Base-by-base conservation (phyloP, 2,113 vertebrate genomes). In the Grantiella picta region DNA sequence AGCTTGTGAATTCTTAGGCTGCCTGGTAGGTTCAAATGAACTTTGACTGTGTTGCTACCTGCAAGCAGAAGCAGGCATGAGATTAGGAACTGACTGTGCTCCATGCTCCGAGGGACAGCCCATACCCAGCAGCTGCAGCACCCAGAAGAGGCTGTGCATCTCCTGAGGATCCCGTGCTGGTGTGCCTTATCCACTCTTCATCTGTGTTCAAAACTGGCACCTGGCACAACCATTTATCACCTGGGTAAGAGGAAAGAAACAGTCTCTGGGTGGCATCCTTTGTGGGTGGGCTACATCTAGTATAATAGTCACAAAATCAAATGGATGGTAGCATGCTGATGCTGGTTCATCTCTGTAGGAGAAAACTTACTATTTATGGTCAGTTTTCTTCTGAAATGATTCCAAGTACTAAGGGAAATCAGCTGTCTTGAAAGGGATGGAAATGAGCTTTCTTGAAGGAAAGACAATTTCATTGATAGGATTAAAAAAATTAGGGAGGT, bases 401-500 rank as follows among this genome's bases (percentile, higher is more conserved):
- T 77, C 24, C 22, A 73, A 12, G 40, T 83, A 85, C 45, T 38
- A 66, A 73, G 54, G 42, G 42, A 82, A 91, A 63, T 56, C 52
- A 12, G 35, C 42, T 66, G 11, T 45, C 40, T 94, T 71, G 25
- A 81, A 57, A 42, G 72, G 27, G 13, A 89, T 35, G 53, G 73
- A 87, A 87, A 65, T 36, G 29, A 52, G 27, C 64, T 78, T 52
- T 35, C 72, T 56, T 8, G 2, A 86, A 93, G 52, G 52, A 78
- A 83, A 66, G 81, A 63, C 13, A 3, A 33, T 93, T 95, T 92
- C 71, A 92, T 52, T 88, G 85, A 88, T 44, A 68, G 12, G 44
- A 89, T 95, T 88, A 33, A 88, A 92, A 85, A 94, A 82, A 77
- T 81, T 78, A 75, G 11, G 16, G 87, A 86, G 90, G 85, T 94